These are phyloP conservation scores for Tinea semifulvella DNA, from an alignment of 2,888 invertebrate genomes.

Conservation along the genomic window DNA sequence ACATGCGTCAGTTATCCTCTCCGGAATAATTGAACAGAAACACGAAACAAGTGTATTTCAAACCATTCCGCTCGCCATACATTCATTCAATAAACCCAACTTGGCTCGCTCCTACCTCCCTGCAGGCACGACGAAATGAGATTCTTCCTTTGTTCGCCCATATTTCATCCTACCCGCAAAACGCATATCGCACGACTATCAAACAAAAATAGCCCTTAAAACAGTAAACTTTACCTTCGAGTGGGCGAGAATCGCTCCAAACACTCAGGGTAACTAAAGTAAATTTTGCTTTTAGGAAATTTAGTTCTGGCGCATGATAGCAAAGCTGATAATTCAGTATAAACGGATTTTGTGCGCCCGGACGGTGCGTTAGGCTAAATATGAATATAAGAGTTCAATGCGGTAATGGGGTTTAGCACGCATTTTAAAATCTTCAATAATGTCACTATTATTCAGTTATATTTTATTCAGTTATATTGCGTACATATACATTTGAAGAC, in stretches of 20 bases:
- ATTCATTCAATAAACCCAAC: constrained; percentile 32
- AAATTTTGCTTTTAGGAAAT: constrained; percentile 47
- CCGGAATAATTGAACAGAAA: not conserved
- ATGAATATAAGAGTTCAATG: constrained; percentile 4
- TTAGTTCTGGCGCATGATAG: constrained; percentile 31
- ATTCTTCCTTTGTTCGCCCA: constrained; percentile 51
- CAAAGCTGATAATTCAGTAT: constrained; percentile 41
- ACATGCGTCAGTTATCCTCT: not conserved
- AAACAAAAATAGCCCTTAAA: constrained; percentile 29
- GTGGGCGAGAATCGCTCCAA: constrained; percentile 18
- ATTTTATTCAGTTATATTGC: no score
- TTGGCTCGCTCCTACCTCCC: constrained; percentile 28
- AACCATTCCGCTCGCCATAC: constrained; percentile 21
- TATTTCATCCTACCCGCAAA: constrained; percentile 45
- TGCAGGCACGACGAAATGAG: constrained; percentile 42
- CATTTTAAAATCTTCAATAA: no score
- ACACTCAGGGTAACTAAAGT: constrained; percentile 27
- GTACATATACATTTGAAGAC: no score
- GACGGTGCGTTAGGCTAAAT: not conserved
- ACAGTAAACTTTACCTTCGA: constrained; percentile 29
- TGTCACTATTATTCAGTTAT: no score
- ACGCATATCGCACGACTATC: constrained; percentile 29
- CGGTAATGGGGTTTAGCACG: not conserved
- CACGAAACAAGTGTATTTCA: not conserved
- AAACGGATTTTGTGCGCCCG: constrained; percentile 30